Base-by-base conservation (phyloP, 2,888 invertebrate genomes). In the Pyrrhia umbra region DNA sequence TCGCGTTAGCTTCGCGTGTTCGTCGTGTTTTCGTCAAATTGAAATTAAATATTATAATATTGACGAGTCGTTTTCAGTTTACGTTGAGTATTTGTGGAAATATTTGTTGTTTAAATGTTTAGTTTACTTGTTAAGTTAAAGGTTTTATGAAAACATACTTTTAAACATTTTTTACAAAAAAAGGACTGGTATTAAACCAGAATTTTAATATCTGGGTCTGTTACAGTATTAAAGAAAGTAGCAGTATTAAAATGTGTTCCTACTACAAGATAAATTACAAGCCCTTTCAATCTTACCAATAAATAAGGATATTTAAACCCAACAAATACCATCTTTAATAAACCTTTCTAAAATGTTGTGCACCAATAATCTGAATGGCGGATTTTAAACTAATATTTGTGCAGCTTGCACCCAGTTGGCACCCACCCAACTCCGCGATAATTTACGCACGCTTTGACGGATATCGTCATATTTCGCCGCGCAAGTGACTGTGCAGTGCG, bases 391-490 rank as follows among this genome's bases (percentile, higher is more conserved):
- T 37, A 73, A 67, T 55, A 65, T 69, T 60, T 25, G 67, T 60
- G 64, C 60, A 68, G 59, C 45, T 18, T 69, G 60, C 65, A 65
- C 67, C 59, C 21, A 56, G 27, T 66, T 88, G 88, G 89, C 88
- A 60, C 42, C 16, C 27, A 55, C 83, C 91, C 92, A 92, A 86
- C 63, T 80, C 79, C 13, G n/a, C 6, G n/a, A n/a, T 70, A 54
- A 60, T 84, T 86, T 87, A 77, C 87, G 84, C 83, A 63, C 75
- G 79, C 81, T 87, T 85, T 80, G 82, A 84, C 85, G 88, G 87
- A 88, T 86, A 85, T 83, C 82, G 82, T 88, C 88, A 86, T 85
- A 87, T 83, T 82, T 82, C 82, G 82, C 81, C 75, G 79, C 80
- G 80, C 68, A 61, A 27, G 34, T 51, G 25, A 43, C 52, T 34